Evolutionary conservation across 1,140 invertebrate species (phyloP), one percentile per base, ranked within the genome.

Genomic region (Pentalonia nigronervosa): DNA sequence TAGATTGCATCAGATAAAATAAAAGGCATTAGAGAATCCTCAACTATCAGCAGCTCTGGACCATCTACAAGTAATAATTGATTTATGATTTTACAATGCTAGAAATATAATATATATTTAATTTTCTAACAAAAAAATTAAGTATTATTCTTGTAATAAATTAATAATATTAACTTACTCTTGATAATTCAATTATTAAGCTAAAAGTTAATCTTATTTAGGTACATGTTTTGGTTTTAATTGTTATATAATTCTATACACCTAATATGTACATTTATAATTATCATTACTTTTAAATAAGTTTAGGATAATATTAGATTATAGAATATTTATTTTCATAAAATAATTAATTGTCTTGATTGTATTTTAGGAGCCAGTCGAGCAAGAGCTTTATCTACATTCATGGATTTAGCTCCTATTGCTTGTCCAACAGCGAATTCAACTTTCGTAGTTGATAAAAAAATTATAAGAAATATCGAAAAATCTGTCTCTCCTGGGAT

Each of bases 401-500:
- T 60, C 14, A 53, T 84, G 91, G 76, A 92, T 84, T 84, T 92
- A 81, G n/a, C 47, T 83, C 9, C 34, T 45, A 91, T 93, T 8
- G 48, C 84, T 93, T 53, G 8, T 30, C 91, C 91, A 84, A 93
- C 36, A 93, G 91, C 91, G 3, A 93, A 93, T 86, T 93, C 91
- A 9, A 93, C 91, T 9, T 93, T 93, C n/a, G 91, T 84, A 23
- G 91, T 53, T 1, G 48, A 53, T 56, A 93, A 93, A 53, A 93
- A 86, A 17, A n/a, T 20, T 7, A 41, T 30, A 21, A 36, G 17
- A 17, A 93, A 93, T 86, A 1, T 50, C 1, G 81, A 86, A 7
- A 34, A 93, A 84, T 41, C 30, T 20, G 30, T 86, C 21, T 93
- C 91, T n/a, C 91, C 81, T 41, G 67, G 56, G 30, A 84, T 93